Base-by-base conservation (phyloP, 2,113 vertebrate genomes). In the Thymallus thymallus region DNA sequence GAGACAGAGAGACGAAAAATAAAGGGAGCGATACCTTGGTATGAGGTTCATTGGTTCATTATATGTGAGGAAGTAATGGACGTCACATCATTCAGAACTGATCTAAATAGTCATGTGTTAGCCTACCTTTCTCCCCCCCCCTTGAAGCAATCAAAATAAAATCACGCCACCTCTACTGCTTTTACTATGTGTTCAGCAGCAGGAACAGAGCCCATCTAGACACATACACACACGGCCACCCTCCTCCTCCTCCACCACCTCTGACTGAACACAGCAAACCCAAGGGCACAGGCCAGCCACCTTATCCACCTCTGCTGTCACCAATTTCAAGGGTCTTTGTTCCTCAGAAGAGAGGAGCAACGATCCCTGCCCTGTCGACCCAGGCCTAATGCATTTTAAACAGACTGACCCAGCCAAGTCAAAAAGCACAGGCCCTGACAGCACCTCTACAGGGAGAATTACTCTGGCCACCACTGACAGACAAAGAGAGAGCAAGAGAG, bases 251-350 rank as follows among this genome's bases (percentile, higher is more conserved):
- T 7, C 56, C n/a, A 16, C n/a, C 56, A 22, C n/a, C 56, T 22
- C 56, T 22, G 18, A 20, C n/a, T 22, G 56, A 22, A 6, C n/a
- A 10, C 18, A 22, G 56, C 56, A 13, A 60, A 60, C 20, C 56
- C n/a, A 22, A n/a, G 56, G n/a, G 9, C 56, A 60, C 56, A 64
- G 72, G 48, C 14, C 16, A 51, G 48, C 48, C 16, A 18, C 48
- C 48, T 51, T 30, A 35, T 55, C 26, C 24, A 68, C 72, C 13
- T 65, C 13, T 29, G 22, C 48, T 55, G 29, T 35, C 63, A 16
- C 72, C n/a, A 35, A 55, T 32, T 56, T 32, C 29, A 22, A 12
- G 12, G n/a, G 41, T 65, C 26, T 74, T 74, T 74, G 72, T 68
- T 51, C 72, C 48, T 20, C 18, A 29, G 22, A 69, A 26, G 13